Evolutionary conservation across 2,888 invertebrate species (phyloP).

Genomic region (Patella ulyssiponensis): DNA sequence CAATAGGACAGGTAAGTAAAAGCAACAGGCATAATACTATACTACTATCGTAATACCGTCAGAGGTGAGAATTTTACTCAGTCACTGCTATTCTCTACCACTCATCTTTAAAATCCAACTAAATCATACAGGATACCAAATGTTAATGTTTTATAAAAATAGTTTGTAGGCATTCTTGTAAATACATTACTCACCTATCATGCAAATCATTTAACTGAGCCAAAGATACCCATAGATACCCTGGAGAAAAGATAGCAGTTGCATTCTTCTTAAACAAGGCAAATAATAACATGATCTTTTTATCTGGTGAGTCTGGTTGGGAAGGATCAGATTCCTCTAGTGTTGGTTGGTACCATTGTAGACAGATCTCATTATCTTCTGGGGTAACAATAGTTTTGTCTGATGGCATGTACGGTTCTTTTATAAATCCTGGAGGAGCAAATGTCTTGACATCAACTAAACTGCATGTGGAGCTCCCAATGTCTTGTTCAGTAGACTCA

Average conservation of each 20-base stretch:
- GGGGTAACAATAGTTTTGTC: slow-evolving; percentile 52
- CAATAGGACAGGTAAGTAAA: no score
- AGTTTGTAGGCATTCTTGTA: no score
- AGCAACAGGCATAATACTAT: no score
- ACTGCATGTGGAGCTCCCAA: slow-evolving; percentile 20
- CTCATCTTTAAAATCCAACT: no score
- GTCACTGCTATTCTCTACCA: no score
- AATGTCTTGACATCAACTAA: slow-evolving; percentile 14
- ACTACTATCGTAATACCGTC: no score
- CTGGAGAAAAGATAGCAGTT: slow-evolving; percentile 34
- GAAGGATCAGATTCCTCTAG: slow-evolving; percentile 54
- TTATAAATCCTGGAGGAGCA: slow-evolving; percentile 49
- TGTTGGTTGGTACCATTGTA: slow-evolving; percentile 67
- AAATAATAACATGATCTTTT: slow-evolving; percentile 56
- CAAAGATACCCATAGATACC: slow-evolving; percentile 57
- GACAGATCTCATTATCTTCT: slow-evolving; percentile 56
- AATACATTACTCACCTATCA: slow-evolving; percentile 64
- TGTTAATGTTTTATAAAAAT: no score
- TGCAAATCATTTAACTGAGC: slow-evolving; percentile 61
- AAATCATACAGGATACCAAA: no score
- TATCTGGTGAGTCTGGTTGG: slow-evolving; percentile 49
- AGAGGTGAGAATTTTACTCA: no score
- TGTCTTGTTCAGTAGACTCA: slow-evolving; percentile 44
- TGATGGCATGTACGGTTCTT: slow-evolving; percentile 41
- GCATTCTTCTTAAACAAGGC: slow-evolving; percentile 49